These are phyloP conservation scores for Carduelis carduelis DNA, from an alignment of 2,797 vertebrate species.

Conservation along the genomic window DNA sequence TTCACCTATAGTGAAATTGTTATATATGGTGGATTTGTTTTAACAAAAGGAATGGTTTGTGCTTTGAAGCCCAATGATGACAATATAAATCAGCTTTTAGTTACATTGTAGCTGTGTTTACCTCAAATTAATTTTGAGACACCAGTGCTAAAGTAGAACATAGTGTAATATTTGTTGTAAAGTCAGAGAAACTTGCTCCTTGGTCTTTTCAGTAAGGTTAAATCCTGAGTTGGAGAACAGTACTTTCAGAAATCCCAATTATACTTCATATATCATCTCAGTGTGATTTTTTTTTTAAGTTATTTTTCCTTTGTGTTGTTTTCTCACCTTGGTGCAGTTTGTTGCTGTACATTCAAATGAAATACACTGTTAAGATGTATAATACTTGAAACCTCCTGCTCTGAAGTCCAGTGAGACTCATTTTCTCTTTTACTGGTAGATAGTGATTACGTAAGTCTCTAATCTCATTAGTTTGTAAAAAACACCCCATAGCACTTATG, in stretches of 20 bases:
- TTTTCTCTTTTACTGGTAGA: conserved; percentile 25
- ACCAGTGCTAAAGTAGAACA: background rate
- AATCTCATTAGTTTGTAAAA: conserved; percentile 41
- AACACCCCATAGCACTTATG: background rate
- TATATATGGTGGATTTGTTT: background rate
- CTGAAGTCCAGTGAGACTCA: background rate
- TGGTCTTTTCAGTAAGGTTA: background rate
- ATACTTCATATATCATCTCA: background rate
- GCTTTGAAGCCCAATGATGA: background rate
- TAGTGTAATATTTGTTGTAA: background rate
- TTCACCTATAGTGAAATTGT: background rate
- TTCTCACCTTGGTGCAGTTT: background rate
- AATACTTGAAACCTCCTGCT: background rate
- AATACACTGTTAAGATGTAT: background rate
- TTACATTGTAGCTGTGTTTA: background rate
- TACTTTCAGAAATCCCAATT: background rate
- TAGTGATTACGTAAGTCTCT: background rate
- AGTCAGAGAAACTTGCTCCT: background rate
- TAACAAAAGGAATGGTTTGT: background rate
- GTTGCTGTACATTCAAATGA: conserved; percentile 4
- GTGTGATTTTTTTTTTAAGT: background rate
- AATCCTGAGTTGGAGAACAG: background rate
- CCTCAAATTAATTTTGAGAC: background rate
- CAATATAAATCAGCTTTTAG: background rate
- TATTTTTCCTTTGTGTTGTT: background rate